Conservation (phyloP, 2,113 vertebrate genomes). For the Lagopus leucura region DNA sequence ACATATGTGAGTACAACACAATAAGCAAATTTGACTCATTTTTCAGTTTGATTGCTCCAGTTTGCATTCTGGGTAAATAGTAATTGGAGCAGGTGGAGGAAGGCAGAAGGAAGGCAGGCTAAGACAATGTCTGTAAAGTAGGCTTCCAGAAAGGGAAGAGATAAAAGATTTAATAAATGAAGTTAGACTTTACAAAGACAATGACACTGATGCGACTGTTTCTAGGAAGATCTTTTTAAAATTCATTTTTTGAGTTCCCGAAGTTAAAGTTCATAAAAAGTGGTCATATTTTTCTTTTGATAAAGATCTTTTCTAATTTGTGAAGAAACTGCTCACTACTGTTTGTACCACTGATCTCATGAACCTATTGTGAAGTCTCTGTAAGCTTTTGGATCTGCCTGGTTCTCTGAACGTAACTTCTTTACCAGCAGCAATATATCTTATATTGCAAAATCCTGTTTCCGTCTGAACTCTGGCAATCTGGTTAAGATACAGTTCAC, state of each 20-base stretch:
- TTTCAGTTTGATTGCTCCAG: slow-evolving; percentile 46
- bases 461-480: not conserved
- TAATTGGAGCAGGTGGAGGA: not conserved
- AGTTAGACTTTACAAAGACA: not conserved
- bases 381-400: not conserved
- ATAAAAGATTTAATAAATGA: not conserved
- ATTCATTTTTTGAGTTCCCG: not conserved
- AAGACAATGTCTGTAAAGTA: slow-evolving; percentile 25
- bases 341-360: not conserved
- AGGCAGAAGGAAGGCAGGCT: not conserved
- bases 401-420: not conserved
- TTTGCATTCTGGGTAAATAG: slow-evolving; percentile 12
- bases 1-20: slow-evolving; percentile 6
- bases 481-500: not conserved
- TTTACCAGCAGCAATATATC: not conserved
- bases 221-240: not conserved
- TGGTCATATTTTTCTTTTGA: not conserved
- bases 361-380: not conserved
- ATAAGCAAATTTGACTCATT: slow-evolving; percentile 55
- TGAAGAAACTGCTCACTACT: not conserved
- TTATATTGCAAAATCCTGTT: not conserved
- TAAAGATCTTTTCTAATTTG: not conserved
- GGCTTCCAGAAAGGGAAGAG: not conserved
- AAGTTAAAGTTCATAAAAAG: not conserved
- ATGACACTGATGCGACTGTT: not conserved